phyloP scores from a whole-genome alignment of 1,140 invertebrate genomes.

The Thalassaphorura encarpata region DNA sequence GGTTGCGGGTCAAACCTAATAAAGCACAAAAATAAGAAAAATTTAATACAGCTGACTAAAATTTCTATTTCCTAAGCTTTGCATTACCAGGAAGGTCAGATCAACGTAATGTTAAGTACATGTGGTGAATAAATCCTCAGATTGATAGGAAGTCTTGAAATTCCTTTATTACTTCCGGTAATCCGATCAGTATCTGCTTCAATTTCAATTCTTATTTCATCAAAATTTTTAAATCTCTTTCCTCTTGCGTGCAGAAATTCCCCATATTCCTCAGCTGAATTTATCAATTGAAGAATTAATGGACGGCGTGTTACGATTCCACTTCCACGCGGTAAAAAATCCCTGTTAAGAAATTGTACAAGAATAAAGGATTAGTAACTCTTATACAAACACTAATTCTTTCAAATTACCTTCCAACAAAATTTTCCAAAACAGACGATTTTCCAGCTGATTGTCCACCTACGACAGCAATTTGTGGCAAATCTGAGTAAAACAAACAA shows the following conservation, averaged over 20 bases:
- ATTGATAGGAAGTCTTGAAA: constrained; percentile 97
- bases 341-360: constrained; percentile 53
- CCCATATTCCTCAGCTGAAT: constrained; percentile 81
- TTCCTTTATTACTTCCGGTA: constrained; percentile 96
- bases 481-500: constrained; percentile 42
- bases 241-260: constrained; percentile 98
- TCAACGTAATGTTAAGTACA: constrained; percentile 88
- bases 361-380: neutral
- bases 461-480: constrained; percentile 99
- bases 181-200: constrained; percentile 95
- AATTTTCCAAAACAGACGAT: constrained; percentile 98
- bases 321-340: constrained; percentile 89
- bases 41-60: too few species aligned
- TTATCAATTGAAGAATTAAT: constrained; percentile 92
- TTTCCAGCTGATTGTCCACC: constrained; percentile 98
- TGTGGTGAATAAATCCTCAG: constrained; percentile 96
- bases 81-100: constrained; percentile 89
- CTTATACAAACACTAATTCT: constrained; percentile 8
- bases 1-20: constrained; percentile 70
- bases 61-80: too few species aligned
- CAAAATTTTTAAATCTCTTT: constrained; percentile 93
- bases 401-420: constrained; percentile 81
- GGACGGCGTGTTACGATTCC: constrained; percentile 97
- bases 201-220: constrained; percentile 91
- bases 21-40: constrained; percentile 6